Evolutionary conservation across 2,113 vertebrate species (phyloP).

Genomic region (Hyperoodon ampullatus): DNA sequence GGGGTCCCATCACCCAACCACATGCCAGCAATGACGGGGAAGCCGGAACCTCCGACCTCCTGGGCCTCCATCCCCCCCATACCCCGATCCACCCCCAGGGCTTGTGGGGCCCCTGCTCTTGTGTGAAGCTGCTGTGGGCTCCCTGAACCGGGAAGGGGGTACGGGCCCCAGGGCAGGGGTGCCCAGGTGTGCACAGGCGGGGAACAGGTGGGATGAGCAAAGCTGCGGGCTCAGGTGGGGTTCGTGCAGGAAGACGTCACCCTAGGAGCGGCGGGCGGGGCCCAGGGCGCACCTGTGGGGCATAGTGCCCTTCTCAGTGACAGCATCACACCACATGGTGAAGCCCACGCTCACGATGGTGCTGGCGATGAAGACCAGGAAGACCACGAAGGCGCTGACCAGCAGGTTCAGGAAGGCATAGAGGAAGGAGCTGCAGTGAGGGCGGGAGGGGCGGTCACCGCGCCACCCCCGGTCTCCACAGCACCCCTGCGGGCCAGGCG

Average conservation of each 20-base stretch:
- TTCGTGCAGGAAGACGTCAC: accelerated
- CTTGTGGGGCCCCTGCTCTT: accelerated
- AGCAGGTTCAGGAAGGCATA: slow-evolving; percentile 95
- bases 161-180: accelerated
- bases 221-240: accelerated
- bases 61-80: not conserved
- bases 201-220: accelerated
- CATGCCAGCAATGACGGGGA: accelerated
- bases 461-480: accelerated
- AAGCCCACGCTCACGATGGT: slow-evolving; percentile 96
- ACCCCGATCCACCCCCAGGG: accelerated
- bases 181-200: not conserved
- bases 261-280: accelerated
- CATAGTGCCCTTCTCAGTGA: slow-evolving; percentile 92
- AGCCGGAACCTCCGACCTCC: not conserved
- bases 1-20: not conserved
- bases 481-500: not conserved
- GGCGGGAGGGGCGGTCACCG: not conserved
- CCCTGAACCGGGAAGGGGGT: not conserved
- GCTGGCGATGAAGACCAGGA: slow-evolving; percentile 95
- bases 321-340: slow-evolving; percentile 95
- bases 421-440: slow-evolving; percentile 90
- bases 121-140: not conserved
- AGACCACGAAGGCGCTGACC: slow-evolving; percentile 92
- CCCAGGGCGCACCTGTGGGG: slow-evolving; percentile 88